Evolutionary conservation across 2,797 vertebrate species (phyloP).

Genomic region (Schizothorax lantsangensis): DNA sequence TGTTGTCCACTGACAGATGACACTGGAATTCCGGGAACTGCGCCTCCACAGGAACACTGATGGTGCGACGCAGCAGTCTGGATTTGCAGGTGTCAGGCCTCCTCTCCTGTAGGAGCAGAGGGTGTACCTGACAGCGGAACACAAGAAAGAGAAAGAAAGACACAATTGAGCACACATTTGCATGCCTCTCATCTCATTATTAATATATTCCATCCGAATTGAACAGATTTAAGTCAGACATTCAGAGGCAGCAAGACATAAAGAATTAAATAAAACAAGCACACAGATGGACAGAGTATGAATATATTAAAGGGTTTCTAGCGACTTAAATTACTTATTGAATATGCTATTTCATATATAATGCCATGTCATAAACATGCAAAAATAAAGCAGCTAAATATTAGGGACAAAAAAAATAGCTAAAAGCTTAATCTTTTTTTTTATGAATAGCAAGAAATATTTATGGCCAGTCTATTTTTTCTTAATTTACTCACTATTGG

Average conservation of each 20-base stretch:
- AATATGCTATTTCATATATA: neutral
- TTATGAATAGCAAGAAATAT: neutral
- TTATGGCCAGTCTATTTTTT: neutral
- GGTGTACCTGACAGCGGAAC: constrained; percentile 55
- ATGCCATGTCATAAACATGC: too few species aligned
- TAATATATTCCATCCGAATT: neutral
- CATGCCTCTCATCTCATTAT: neutral
- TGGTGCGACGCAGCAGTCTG: constrained; percentile 81
- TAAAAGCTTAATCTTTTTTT: neutral
- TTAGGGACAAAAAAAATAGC: neutral
- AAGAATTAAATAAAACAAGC: constrained; percentile 10
- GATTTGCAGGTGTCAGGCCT: constrained; percentile 70
- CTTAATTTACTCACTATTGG: neutral
- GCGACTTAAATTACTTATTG: neutral
- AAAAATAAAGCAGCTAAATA: neutral
- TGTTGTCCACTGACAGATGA: constrained; percentile 74
- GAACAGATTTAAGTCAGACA: neutral
- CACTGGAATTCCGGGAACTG: constrained; percentile 77
- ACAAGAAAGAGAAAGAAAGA: constrained; percentile 5
- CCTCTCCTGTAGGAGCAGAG: constrained; percentile 72
- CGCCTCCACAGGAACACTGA: constrained; percentile 84
- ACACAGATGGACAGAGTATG: neutral
- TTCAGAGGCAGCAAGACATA: neutral
- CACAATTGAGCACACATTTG: neutral
- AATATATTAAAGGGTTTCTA: constrained; percentile 8